Conservation (phyloP, 2,888 invertebrate genomes). For the Panzeria rudis region DNA sequence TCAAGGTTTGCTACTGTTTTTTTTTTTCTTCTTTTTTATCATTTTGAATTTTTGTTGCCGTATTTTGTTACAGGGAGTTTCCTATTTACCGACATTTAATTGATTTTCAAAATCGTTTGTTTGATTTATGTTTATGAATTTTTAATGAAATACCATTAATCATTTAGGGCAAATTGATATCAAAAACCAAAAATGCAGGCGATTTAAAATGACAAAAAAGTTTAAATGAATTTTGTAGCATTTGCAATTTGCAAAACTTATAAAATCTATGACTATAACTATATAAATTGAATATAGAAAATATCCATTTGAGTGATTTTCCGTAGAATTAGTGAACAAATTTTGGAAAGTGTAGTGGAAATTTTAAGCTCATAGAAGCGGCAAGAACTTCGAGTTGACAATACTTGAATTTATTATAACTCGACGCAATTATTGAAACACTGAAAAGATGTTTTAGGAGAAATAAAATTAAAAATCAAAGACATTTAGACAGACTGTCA, state of each 20-base stretch:
- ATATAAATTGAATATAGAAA: too few species aligned
- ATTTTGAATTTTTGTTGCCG: background rate
- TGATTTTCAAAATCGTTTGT: constrained; percentile 32
- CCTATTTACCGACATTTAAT: constrained; percentile 44
- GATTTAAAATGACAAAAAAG: background rate
- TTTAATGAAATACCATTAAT: constrained; percentile 79
- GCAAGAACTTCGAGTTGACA: too few species aligned
- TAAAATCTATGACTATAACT: too few species aligned
- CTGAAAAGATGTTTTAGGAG: too few species aligned
- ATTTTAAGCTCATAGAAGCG: too few species aligned
- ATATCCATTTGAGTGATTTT: too few species aligned
- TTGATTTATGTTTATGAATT: constrained; percentile 77
- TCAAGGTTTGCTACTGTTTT: background rate
- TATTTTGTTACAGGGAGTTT: constrained; percentile 58
- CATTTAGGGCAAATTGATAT: constrained; percentile 59
- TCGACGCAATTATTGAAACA: too few species aligned
- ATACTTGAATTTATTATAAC: too few species aligned
- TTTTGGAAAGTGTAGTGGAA: too few species aligned
- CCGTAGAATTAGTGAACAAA: too few species aligned
- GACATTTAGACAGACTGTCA: too few species aligned
- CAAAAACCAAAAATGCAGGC: background rate
- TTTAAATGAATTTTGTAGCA: background rate
- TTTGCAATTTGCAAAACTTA: background rate
- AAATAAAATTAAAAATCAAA: too few species aligned
- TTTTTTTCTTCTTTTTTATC: background rate